Base-by-base conservation (phyloP, 2,888 invertebrate species). In the Arctia plantaginis region DNA sequence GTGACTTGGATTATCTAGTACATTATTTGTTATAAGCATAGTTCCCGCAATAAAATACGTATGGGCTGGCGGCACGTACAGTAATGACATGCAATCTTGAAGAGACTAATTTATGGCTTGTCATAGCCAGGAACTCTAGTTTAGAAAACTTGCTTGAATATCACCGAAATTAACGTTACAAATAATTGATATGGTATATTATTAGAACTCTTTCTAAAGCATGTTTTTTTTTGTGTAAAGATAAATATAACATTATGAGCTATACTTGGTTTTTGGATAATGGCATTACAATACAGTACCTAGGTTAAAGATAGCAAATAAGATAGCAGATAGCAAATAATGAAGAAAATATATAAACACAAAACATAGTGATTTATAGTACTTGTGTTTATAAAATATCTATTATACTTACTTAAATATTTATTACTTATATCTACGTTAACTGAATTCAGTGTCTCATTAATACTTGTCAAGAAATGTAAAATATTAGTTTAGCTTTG, bases 1-100 rank as follows among this genome's bases (percentile, higher is more conserved):
- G 73, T 74, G 78, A 82, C 79, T 74, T 75, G 65, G 74, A 77
- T 79, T 69, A 64, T 64, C 39, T 59, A 67, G 71, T 66, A 47
- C 20, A 51, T 59, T 47, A 39, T 64, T 51, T 30, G 59, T 59
- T 44, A 62, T 66, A 12, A 33, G 41, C 35, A 39, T 20, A 66
- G 30, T n/a, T 66, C 33, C 20, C 33, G 33, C 64, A 62, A 62
- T 62, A 30, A 62, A 70, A 69, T 35, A 35, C 3, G 23, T 55
- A 27, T 39, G 23, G 23, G 10, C 30, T 30, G 27, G 62, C 18
- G 7, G 30, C 30, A 62, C 30, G 62, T 62, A 30, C 62, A 15
- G 7, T 30, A 62, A 62, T 30, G 62, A 62, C 2, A 62, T 30
- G 30, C 18, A 30, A 27, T 55, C 8, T 23, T 20, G 23, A 51